Evolutionary conservation across 2,888 invertebrate species (phyloP), one percentile per base, ranked within the genome.

Genomic region (Drosophila cognata): DNA sequence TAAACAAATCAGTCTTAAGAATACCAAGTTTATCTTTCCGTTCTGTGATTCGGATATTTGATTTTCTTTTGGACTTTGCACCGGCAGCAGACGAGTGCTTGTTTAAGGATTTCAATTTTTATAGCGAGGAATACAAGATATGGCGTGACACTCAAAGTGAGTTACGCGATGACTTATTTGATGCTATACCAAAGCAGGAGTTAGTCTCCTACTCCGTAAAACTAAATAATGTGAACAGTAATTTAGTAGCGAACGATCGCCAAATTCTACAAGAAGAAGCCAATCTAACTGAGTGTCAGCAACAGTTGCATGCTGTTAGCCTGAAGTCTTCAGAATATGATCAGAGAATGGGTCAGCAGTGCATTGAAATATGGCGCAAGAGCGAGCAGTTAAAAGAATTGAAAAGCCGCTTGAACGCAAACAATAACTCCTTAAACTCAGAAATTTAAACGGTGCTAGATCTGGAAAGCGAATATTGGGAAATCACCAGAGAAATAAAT

Each of bases 11-110:
- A 6, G 71, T 67, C 58, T 60, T 85, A 16, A 13, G 52, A 25
- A 55, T 59, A 52, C 88, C 88, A 5, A 69, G 71, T 31, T 70
- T 62, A 18, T 65, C 65, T 7, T 4, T 70, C 3, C 35, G 35
- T 5, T 63, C 72, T 29, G 53, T 77, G 7, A 10, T 77, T 7
- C 55, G 63, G 28, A 35, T 89, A 29, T 31, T 85, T 31, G 64
- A 82, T 38, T 85, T 80, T 67, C 52, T 87, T 2, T 21, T 80
- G 13, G 82, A 89, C 28, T 57, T 77, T 28, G 56, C 51, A 21
- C 31, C 72, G 3, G 25, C 41, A 4, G 11, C 25, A 25, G 21
- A 48, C 10, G 35, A 58, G 28, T 8, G 43, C 3, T 52, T 51
- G 4, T 11, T n/a, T 21, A 21, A 38, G 29, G 36, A 43, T n/a